These are phyloP conservation scores for Siphonodentalium dalli DNA, from an alignment of 2,888 invertebrate species.

Conservation along the genomic window DNA sequence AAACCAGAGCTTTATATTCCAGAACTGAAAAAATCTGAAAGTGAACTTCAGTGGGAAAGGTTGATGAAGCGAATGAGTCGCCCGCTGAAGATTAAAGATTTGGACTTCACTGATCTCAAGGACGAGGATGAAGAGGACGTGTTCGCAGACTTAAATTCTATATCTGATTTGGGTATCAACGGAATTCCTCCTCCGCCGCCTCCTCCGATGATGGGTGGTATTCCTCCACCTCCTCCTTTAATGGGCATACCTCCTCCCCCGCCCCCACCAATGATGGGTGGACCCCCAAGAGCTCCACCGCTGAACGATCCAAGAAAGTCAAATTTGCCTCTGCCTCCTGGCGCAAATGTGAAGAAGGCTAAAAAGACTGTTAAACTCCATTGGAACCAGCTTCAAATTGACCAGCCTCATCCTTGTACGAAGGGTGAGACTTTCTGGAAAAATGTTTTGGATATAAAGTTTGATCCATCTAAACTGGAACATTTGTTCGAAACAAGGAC, in stretches of 20 bases:
- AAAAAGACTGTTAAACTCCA: constrained; percentile 96
- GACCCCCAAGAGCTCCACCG: constrained; percentile 26
- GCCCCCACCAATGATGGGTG: constrained; percentile 33
- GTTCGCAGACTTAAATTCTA: constrained; percentile 70
- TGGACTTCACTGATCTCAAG: constrained; percentile 94
- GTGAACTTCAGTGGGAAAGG: constrained; percentile 95
- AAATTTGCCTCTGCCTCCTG: constrained; percentile 54
- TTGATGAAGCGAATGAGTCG: constrained; percentile 68
- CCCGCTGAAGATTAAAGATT: constrained; percentile 82
- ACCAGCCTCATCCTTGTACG: constrained; percentile 38
- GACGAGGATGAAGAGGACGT: constrained; percentile 81
- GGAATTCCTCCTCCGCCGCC: constrained; percentile 48
- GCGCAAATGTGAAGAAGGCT: constrained; percentile 67
- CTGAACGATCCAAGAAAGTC: constrained; percentile 28
- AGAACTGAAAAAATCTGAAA: constrained; percentile 81
- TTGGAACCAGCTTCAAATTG: constrained; percentile 83
- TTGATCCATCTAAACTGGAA: constrained; percentile 92
- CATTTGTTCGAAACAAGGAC: constrained; percentile 96
- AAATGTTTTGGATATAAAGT: constrained; percentile 71
- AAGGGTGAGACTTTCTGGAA: constrained; percentile 61
- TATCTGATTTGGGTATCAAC: constrained; percentile 29
- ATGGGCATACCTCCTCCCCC: constrained; percentile 38
- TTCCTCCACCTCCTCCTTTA: constrained; percentile 33
- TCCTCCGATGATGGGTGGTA: constrained; percentile 36
- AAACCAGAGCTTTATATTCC: constrained; percentile 66